Evolutionary conservation across 30 jellyfish, hydroid and myxozoan genomes (phyloP), one percentile per base, ranked within the genome.

Genomic region (Aurelia aurita complex sp. Pacific): DNA sequence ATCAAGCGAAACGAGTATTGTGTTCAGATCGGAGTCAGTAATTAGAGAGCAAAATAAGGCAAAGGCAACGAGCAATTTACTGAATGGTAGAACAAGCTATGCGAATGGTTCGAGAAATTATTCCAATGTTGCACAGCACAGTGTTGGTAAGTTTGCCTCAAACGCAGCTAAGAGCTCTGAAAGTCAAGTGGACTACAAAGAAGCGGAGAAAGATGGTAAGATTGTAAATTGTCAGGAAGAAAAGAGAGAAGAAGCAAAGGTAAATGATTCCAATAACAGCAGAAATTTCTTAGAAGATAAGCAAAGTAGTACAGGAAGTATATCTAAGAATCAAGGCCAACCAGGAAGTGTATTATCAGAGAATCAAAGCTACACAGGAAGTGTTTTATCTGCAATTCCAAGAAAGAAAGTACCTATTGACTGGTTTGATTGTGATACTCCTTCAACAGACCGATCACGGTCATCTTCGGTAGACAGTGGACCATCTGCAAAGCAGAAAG

Each of bases 371-470:
- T 1, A 46, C 1, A 61, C 70, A 5, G 36, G 36, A 23, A 61
- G 36, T 9, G 70, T 61, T 17, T 61, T 61, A 61, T 61, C 70
- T 2, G 70, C 70, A 2, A 61, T 61, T 61, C 70, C 70, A 61
- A 61, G 70, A 23, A 61, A 23, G 70, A 69, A 65, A 55, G 64
- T 42, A 54, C 88, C 83, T 64, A 36, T 51, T 42, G 83, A 74
- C 34, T 67, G 94, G 87, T 74, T 74, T 59, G 85, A 76, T 36
- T 62, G 61, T 29, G 94, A 74, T 57, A 29, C 77, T 59, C 77
- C 90, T 13, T 68, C 77, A 17, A 43, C 90, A 10, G 90, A 43
- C 55, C 57, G 90, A 15, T 81, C 90, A 35, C 43, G 83, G 12
- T 40, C 90, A n/a, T 81, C 90, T 4, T 81, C 90, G 4, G 7